Conservation (phyloP, 1,140 invertebrate genomes). For the Zeugodacus cucurbitae region DNA sequence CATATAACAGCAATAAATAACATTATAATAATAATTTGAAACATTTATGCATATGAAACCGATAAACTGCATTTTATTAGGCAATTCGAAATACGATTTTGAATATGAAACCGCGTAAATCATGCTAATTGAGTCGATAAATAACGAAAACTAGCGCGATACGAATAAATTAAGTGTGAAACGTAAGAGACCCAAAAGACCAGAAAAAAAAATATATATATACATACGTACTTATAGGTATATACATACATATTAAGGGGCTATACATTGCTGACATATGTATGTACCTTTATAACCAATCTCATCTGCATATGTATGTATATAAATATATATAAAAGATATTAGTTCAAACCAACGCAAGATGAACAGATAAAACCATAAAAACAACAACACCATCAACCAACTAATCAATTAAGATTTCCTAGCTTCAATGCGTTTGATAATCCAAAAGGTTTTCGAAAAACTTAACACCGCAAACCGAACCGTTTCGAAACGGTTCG, state of each 20-base stretch:
- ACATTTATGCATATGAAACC: neutral
- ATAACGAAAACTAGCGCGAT: neutral
- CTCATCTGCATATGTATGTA: neutral
- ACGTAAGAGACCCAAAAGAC: neutral
- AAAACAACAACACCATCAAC: neutral
- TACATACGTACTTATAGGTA: neutral
- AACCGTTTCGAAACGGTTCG: slow-evolving; percentile 10
- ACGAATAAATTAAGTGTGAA: neutral
- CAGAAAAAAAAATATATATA: neutral
- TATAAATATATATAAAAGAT: neutral
- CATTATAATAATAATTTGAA: neutral
- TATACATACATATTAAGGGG: neutral
- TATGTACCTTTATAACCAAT: too few species aligned
- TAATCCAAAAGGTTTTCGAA: too few species aligned
- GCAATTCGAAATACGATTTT: neutral
- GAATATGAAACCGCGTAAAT: slow-evolving; percentile 5
- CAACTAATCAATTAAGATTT: neutral
- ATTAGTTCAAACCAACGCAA: neutral
- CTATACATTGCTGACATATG: too few species aligned
- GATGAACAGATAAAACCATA: neutral
- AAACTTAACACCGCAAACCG: neutral
- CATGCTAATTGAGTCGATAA: slow-evolving; percentile 35
- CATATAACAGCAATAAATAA: neutral
- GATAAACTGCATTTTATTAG: slow-evolving; percentile 3
- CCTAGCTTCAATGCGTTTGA: neutral